A percentile compares a stretch with the other conserved stretches of the same genome.
phyloP scores from a whole-genome alignment of 2,113 vertebrate genomes.

The Edolisoma coerulescens region DNA sequence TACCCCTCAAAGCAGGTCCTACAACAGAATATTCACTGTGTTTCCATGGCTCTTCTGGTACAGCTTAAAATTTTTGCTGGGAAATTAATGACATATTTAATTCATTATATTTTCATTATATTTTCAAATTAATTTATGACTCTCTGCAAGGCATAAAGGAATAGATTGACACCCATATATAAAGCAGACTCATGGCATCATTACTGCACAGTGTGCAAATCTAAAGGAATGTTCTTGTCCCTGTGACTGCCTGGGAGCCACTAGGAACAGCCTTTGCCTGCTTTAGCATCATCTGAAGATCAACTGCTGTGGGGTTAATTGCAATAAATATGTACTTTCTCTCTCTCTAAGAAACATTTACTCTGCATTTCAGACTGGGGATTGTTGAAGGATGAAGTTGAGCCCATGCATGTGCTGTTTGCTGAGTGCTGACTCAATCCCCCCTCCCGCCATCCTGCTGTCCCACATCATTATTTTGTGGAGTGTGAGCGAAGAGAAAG shows the following conservation, averaged over 20 bases:
- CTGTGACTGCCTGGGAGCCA: background rate
- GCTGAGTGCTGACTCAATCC: background rate
- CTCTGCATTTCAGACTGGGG: background rate
- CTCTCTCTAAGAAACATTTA: background rate
- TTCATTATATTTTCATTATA: background rate
- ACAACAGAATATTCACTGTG: background rate
- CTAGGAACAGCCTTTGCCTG: background rate
- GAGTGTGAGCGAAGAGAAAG: background rate
- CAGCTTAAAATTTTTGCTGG: background rate
- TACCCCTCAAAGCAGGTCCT: background rate
- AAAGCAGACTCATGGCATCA: background rate
- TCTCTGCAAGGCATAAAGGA: background rate
- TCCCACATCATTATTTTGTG: background rate
- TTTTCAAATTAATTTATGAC: background rate
- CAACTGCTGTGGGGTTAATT: background rate
- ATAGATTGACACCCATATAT: background rate
- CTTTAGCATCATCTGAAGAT: background rate
- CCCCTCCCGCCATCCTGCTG: background rate
- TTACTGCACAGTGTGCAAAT: background rate
- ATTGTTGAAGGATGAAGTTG: background rate
- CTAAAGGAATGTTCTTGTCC: background rate
- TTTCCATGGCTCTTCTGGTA: background rate
- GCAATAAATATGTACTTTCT: conserved; percentile 3
- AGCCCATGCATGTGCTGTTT: background rate
- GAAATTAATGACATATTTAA: background rate